Conservation (phyloP, 2,888 invertebrate genomes). For the Atethmia centrago region DNA sequence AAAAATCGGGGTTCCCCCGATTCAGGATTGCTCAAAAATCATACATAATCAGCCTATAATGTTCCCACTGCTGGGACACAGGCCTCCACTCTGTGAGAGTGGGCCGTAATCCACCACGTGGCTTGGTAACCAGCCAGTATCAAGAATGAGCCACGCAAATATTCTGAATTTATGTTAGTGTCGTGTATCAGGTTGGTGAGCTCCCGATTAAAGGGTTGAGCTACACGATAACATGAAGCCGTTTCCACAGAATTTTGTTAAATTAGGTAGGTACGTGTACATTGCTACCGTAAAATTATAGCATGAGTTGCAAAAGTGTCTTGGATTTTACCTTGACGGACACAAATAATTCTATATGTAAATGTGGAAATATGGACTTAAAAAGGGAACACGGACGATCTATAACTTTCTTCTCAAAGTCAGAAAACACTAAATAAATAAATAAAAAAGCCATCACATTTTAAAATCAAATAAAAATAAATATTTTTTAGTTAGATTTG, state of each 20-base stretch:
- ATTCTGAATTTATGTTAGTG: not conserved
- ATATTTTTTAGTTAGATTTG: no score
- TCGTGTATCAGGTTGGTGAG: not conserved
- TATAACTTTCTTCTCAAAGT: not conserved
- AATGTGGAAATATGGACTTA: no score
- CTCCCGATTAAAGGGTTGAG: not conserved
- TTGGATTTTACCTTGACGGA: not conserved
- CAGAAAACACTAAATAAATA: not conserved
- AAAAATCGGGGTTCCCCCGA: no score
- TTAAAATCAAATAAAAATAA: no score
- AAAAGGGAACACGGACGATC: no score
- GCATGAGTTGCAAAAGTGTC: not conserved
- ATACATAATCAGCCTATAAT: not conserved
- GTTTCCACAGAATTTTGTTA: not conserved
- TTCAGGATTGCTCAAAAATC: not conserved
- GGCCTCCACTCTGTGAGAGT: no score
- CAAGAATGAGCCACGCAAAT: not conserved
- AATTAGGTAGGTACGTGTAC: not conserved
- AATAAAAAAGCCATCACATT: no score
- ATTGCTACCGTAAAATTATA: not conserved
- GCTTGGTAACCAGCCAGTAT: not conserved
- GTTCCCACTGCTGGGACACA: not conserved
- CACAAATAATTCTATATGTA: no score
- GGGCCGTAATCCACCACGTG: not conserved
- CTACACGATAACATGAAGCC: not conserved